phyloP scores from a whole-genome alignment of 2,888 invertebrate species.

The Caenorhabditis uteleia region DNA sequence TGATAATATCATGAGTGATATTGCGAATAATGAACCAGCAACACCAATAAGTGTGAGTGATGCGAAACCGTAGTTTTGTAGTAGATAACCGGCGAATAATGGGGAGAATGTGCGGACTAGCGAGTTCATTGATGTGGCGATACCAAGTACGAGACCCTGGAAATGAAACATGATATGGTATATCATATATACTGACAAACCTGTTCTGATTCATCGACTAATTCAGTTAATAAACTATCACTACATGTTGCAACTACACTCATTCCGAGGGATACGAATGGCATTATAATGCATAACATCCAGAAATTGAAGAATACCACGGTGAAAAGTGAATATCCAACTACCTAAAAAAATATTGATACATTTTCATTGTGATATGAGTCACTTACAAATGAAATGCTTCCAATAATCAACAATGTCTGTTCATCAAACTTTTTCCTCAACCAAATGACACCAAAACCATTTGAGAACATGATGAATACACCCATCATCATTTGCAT shows the following conservation, averaged over 20 bases:
- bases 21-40: constrained; percentile 11
- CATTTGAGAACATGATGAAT: constrained; percentile 57
- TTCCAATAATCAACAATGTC: constrained; percentile 48
- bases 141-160: constrained; percentile 59
- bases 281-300: constrained; percentile 53
- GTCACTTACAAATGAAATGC: constrained; percentile 46
- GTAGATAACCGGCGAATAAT: constrained; percentile 45
- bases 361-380: neutral
- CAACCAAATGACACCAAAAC: constrained; percentile 56
- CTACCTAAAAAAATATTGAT: constrained; percentile 17
- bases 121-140: constrained; percentile 52
- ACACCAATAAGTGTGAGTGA: constrained; percentile 42
- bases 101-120: constrained; percentile 53
- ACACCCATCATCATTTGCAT: constrained; percentile 54
- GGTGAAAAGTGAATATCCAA: constrained; percentile 40
- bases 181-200: constrained; percentile 4
- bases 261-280: constrained; percentile 54
- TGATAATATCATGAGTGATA: constrained; percentile 18
- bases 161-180: too few species aligned
- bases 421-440: constrained; percentile 54
- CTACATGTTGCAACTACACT: constrained; percentile 49
- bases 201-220: constrained; percentile 55
- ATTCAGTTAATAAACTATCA: constrained; percentile 50
- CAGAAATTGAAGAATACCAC: constrained; percentile 47
- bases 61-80: constrained; percentile 48